Conservation (phyloP, 2,113 vertebrate genomes). For the Xenotilapia flavipinnis region DNA sequence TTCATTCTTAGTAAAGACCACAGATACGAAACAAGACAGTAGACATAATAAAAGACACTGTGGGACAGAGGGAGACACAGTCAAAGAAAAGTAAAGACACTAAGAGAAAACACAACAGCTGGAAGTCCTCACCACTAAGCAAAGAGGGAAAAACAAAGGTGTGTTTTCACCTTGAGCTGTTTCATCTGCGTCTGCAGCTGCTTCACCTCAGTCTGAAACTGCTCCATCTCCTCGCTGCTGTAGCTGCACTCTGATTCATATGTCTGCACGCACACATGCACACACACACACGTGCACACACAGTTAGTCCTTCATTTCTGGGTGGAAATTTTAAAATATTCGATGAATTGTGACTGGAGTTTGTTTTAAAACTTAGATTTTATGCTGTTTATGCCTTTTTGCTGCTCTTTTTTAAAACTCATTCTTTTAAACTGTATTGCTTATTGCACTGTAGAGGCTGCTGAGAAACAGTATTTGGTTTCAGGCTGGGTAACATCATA, state of each 20-base stretch:
- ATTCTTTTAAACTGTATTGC: background rate
- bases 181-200: slow-evolving; percentile 79
- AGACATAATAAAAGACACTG: background rate
- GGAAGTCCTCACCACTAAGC: background rate
- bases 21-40: background rate
- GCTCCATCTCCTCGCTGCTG: slow-evolving; percentile 79
- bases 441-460: background rate
- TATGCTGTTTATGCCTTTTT: background rate
- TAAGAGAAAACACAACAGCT: background rate
- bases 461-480: background rate
- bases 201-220: slow-evolving; percentile 78
- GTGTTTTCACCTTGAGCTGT: slow-evolving; percentile 75
- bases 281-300: background rate
- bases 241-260: slow-evolving; percentile 75
- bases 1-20: background rate
- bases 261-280: slow-evolving; percentile 54
- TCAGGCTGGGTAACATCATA: background rate
- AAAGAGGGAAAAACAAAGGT: background rate
- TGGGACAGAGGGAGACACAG: background rate
- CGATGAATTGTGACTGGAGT: background rate
- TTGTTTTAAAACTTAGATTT: background rate
- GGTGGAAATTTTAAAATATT: background rate
- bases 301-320: background rate
- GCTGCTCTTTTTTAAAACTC: background rate
- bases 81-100: background rate